These are phyloP conservation scores for Hippoglossus stenolepis DNA, from an alignment of 2,113 vertebrate genomes.

Conservation along the genomic window DNA sequence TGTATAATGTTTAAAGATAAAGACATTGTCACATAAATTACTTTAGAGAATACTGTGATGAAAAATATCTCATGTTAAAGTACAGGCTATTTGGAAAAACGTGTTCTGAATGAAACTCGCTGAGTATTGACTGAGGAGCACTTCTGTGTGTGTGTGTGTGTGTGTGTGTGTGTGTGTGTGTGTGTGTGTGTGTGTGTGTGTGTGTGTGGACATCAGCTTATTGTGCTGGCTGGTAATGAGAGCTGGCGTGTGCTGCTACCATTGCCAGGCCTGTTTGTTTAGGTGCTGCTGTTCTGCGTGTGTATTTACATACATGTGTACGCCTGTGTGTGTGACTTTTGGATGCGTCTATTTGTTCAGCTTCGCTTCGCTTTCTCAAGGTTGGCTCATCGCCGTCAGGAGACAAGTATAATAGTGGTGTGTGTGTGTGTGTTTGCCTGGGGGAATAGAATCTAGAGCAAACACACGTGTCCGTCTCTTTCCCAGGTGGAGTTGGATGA, in stretches of 20 bases:
- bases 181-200: neutral
- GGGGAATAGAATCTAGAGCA: slow-evolving; percentile 75
- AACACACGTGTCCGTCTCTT: slow-evolving; percentile 64
- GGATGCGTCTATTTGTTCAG: slow-evolving; percentile 68
- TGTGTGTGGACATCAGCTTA: slow-evolving; percentile 24
- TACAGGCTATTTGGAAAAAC: no score
- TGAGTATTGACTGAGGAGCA: slow-evolving; percentile 18
- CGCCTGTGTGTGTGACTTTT: slow-evolving; percentile 13
- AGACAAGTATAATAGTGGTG: slow-evolving; percentile 53
- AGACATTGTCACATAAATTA: no score
- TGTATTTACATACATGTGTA: slow-evolving; percentile 62
- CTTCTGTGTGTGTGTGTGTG: neutral
- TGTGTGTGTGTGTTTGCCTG: slow-evolving; percentile 35
- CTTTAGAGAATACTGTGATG: no score
- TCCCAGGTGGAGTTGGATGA: slow-evolving; percentile 71
- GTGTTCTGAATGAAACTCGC: slow-evolving; percentile 1
- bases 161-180: neutral
- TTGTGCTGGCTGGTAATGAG: slow-evolving; percentile 70
- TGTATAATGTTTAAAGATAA: no score
- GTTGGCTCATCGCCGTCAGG: slow-evolving; percentile 54
- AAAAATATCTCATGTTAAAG: no score
- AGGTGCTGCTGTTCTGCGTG: slow-evolving; percentile 47
- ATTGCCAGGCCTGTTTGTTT: slow-evolving; percentile 70
- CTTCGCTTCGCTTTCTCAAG: slow-evolving; percentile 62
- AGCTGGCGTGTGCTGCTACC: slow-evolving; percentile 62